Percentiles rank a stretch among this genome's conserved stretches.
Evolutionary conservation across 2,888 invertebrate genomes (phyloP).

Genomic region (Lasioglossum figueresi): DNA sequence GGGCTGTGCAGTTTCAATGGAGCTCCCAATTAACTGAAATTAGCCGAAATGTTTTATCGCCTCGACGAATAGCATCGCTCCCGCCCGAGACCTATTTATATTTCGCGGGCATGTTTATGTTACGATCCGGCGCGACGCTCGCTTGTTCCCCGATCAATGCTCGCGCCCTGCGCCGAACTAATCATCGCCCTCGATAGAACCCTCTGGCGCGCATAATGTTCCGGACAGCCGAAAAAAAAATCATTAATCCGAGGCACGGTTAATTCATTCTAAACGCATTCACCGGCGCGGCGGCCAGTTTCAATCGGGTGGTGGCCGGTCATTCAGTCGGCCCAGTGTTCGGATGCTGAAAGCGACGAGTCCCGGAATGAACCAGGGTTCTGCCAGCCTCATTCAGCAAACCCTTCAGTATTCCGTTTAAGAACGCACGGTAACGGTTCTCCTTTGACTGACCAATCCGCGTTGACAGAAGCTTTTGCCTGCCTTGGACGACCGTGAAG

Average conservation of each 20-base stretch:
- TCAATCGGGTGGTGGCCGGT: not conserved
- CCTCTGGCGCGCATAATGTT: not conserved
- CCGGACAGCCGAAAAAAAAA: not conserved
- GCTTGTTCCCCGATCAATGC: not conserved
- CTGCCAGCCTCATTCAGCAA: not conserved
- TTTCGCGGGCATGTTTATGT: slow-evolving; percentile 7
- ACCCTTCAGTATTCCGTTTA: slow-evolving; percentile 1
- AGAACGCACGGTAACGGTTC: not conserved
- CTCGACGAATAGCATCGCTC: too few species aligned
- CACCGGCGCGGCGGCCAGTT: not conserved
- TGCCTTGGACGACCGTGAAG: not conserved
- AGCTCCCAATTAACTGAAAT: slow-evolving; percentile 35
- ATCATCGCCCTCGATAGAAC: not conserved
- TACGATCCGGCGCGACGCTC: not conserved
- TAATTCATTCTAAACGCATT: slow-evolving; percentile 3
- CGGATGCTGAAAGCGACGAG: not conserved
- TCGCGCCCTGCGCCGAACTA: not conserved
- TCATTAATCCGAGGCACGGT: not conserved
- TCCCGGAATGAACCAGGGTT: not conserved
- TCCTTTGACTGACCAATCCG: slow-evolving; percentile 13
- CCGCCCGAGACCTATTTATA: not conserved
- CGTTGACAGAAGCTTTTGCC: slow-evolving; percentile 40
- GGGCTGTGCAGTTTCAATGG: not conserved
- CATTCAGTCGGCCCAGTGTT: not conserved
- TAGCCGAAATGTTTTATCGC: slow-evolving; percentile 43